Base-by-base conservation (phyloP, 2,888 invertebrate genomes). In the Yponomeuta malinellus region DNA sequence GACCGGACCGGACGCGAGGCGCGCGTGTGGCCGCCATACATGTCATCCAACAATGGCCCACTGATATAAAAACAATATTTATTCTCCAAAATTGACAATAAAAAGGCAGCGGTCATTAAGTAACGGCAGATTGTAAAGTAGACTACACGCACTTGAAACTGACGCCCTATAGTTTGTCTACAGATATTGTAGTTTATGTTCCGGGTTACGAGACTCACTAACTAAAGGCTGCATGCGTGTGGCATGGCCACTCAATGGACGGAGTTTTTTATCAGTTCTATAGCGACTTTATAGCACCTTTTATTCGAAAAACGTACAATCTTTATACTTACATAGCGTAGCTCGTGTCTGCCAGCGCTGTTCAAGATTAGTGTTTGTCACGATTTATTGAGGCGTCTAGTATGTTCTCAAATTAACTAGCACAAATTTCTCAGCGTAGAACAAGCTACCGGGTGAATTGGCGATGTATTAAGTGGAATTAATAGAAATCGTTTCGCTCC, bases 51-150 rank as follows among this genome's bases (percentile, higher is more conserved):
- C 92, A 92, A 92, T 91, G 84, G 86, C 80, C 81, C 80, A 82
- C 86, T 89, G 92, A 91, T 91, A 91, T 88, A 90, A 91, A 90
- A 90, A 89, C 91, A 91, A 91, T 90, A 91, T 90, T 91, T 90
- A 89, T 90, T 88, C 88, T 87, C 88, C 85, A 88, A 87, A 89
- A 86, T 87, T 85, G 83, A 81, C 83, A 84, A 89, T 89, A 87
- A 87, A 59, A 86, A 85, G 82, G 81, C 83, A 73, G 72, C 70
- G 70, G 73, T 73, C 75, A 73, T 73, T 75, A 74, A 72, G 71
- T 73, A 71, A 72, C 72, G 72, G 71, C 71, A 70, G 81, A 78
- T 84, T 85, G 82, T 86, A 80, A 87, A 85, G 76, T 77, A 78
- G 77, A 75, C 74, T 76, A 76, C 75, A 73, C 73, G 71, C 72